Conservation (phyloP, 2,113 vertebrate genomes). For the Chamaea fasciata region DNA sequence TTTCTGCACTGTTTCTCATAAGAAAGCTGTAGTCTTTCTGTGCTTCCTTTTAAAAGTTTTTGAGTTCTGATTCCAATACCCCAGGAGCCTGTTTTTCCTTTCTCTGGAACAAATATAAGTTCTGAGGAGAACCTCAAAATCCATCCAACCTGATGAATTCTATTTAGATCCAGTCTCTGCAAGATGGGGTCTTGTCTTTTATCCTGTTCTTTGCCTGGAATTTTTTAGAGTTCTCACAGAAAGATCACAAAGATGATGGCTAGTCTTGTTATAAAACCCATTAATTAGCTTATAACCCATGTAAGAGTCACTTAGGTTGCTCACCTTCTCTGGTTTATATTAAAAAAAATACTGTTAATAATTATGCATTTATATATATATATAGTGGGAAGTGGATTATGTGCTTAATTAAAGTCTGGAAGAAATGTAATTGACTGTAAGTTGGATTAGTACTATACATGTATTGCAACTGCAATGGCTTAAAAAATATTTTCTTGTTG, state of each 20-base stretch:
- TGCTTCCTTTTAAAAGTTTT: neutral
- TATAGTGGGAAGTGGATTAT: neutral
- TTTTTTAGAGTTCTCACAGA: neutral
- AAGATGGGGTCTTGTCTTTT: neutral
- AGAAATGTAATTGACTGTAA: neutral
- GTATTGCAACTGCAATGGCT: neutral
- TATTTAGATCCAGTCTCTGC: neutral
- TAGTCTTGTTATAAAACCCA: neutral
- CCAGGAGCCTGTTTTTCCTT: neutral
- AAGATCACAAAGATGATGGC: fast-evolving
- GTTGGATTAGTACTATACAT: neutral
- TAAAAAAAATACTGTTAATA: neutral
- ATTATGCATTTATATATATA: neutral
- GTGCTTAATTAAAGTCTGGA: neutral
- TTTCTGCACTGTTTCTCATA: neutral
- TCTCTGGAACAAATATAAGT: neutral
- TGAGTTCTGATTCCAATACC: neutral
- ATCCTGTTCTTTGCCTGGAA: neutral
- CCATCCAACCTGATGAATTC: neutral
- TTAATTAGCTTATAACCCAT: neutral
- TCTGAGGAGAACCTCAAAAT: neutral
- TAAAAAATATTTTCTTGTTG: neutral
- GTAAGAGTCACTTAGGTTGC: neutral
- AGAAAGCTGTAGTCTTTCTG: neutral
- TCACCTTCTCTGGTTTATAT: neutral